phyloP scores from a whole-genome alignment of 2,888 invertebrate genomes.

The Nineta flava region DNA sequence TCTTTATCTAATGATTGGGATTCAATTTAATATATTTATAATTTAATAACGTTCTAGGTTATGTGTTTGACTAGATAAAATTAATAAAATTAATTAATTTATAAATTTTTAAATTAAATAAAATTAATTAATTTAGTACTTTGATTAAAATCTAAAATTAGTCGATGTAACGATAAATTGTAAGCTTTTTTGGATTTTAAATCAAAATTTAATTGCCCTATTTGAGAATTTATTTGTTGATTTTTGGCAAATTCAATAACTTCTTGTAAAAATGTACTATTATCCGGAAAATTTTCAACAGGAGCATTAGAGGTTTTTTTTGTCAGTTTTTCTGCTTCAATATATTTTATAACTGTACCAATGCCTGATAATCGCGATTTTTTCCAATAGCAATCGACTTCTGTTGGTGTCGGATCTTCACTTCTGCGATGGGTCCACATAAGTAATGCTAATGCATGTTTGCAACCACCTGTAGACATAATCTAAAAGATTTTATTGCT shows the following conservation, averaged over 20 bases:
- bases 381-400: constrained; percentile 13
- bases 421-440: constrained; percentile 11
- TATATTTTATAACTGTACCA: constrained; percentile 11
- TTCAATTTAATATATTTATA: no score
- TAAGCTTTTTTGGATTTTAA: constrained; percentile 4
- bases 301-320: background rate
- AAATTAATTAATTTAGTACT: no score
- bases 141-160: constrained; percentile 3
- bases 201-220: constrained; percentile 8
- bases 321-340: constrained; percentile 4
- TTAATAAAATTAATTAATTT: no score
- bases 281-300: constrained; percentile 7
- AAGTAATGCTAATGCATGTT: constrained; percentile 8
- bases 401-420: constrained; percentile 11
- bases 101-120: no score
- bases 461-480: background rate
- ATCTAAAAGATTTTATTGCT: background rate
- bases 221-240: constrained; percentile 7
- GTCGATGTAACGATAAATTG: constrained; percentile 6
- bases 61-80: no score
- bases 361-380: constrained; percentile 11
- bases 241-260: constrained; percentile 6
- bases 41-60: no score
- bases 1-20: no score
- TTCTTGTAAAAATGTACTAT: constrained; percentile 8